Evolutionary conservation across 1,140 invertebrate species (phyloP).

Genomic region (Anastatus disparis): DNA sequence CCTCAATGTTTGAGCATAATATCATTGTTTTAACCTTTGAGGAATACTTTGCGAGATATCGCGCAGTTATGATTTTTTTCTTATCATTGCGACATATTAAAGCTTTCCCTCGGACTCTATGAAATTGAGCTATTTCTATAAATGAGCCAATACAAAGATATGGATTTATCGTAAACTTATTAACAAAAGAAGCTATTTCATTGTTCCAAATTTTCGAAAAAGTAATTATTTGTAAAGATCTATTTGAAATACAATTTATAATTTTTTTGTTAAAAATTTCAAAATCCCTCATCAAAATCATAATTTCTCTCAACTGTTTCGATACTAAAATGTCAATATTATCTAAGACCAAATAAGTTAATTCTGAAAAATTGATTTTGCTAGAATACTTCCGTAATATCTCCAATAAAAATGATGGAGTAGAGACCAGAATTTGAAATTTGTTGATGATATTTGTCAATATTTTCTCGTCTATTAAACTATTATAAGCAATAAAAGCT

Average conservation of each 20-base stretch:
- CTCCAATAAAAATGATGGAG: conserved; percentile 56
- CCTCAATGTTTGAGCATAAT: conserved; percentile 50
- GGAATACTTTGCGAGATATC: conserved; percentile 42
- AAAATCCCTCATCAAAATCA: conserved; percentile 49
- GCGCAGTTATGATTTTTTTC: conserved; percentile 50
- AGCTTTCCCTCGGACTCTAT: conserved; percentile 49
- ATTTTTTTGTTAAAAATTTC: conserved; percentile 51
- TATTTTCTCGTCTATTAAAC: conserved; percentile 50
- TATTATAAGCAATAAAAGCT: conserved; percentile 54
- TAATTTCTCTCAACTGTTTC: conserved; percentile 51
- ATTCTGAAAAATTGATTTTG: conserved; percentile 51
- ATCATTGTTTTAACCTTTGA: conserved; percentile 52
- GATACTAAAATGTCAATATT: conserved; percentile 57
- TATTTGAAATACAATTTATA: conserved; percentile 30
- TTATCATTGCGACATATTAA: conserved; percentile 40
- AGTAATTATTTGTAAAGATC: conserved; percentile 54
- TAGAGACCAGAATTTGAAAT: conserved; percentile 63
- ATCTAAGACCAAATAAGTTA: conserved; percentile 59
- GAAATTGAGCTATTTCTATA: conserved; percentile 58
- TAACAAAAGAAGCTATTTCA: conserved; percentile 48
- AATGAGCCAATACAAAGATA: conserved; percentile 62
- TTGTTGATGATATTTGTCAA: conserved; percentile 59
- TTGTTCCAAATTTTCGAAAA: conserved; percentile 53
- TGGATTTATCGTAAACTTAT: conserved; percentile 48
- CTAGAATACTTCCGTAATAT: conserved; percentile 49